Percentiles rank a stretch among this genome's conserved stretches.
These are phyloP conservation scores for Pseudoips prasinana DNA, from an alignment of 2,888 invertebrate genomes.

Conservation along the genomic window DNA sequence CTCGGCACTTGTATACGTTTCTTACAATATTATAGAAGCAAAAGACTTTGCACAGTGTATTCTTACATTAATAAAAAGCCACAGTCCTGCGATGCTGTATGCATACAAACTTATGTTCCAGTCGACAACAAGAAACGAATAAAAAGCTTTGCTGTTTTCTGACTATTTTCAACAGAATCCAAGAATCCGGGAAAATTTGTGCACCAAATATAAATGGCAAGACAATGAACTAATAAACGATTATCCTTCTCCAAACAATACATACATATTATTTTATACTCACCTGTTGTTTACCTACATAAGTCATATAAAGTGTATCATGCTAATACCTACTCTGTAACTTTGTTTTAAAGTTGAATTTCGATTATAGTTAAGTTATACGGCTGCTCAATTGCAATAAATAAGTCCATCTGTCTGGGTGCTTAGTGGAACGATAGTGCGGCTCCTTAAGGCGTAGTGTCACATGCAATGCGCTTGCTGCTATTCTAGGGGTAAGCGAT, in stretches of 20 bases:
- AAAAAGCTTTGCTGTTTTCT: no score
- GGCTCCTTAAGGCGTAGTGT: conserved; percentile 29
- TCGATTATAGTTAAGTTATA: background rate
- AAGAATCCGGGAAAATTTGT: no score
- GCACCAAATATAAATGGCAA: no score
- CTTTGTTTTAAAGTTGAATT: conserved; percentile 3
- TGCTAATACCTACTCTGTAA: conserved; percentile 2
- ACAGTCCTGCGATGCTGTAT: no score
- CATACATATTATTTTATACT: conserved; percentile 19
- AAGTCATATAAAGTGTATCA: conserved; percentile 7
- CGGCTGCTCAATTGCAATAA: conserved; percentile 27
- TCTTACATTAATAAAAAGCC: no score
- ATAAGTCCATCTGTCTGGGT: conserved; percentile 27
- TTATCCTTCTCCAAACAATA: conserved; percentile 25
- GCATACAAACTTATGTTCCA: no score
- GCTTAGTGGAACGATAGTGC: conserved; percentile 17
- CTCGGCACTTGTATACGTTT: no score
- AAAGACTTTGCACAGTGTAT: no score
- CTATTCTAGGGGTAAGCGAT: conserved; percentile 11
- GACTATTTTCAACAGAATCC: no score
- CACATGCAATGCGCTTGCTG: conserved; percentile 26
- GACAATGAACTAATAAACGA: no score
- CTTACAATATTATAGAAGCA: no score
- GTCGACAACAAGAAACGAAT: no score
- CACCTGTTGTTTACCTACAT: conserved; percentile 17